Evolutionary conservation across 2,113 vertebrate species (phyloP).

Genomic region (Sphaerodactylus townsendi): DNA sequence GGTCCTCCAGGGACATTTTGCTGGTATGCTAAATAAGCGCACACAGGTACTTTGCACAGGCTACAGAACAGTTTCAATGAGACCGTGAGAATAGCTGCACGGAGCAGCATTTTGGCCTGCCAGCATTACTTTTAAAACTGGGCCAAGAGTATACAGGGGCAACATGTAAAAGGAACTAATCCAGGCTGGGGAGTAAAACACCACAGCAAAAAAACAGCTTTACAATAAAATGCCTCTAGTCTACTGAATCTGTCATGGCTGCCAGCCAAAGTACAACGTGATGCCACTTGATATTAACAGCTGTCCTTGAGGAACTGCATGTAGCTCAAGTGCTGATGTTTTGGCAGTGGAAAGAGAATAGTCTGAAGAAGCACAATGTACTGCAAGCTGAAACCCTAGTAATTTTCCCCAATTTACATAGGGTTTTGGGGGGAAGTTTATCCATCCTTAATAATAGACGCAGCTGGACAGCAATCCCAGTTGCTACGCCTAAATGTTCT

Average conservation of each 20-base stretch:
- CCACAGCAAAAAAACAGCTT: background rate
- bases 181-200: background rate
- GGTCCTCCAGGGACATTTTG: no score
- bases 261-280: background rate
- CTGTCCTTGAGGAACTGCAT: constrained; percentile 36
- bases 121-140: no score
- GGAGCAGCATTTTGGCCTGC: no score
- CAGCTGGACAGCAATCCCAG: constrained; percentile 10
- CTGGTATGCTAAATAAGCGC: no score
- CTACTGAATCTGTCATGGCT: constrained; percentile 15
- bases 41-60: no score
- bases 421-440: background rate
- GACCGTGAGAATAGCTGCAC: no score
- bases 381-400: background rate
- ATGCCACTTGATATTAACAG: constrained; percentile 31
- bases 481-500: constrained; percentile 32
- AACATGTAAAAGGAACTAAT: constrained; percentile 27
- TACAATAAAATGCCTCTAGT: constrained; percentile 30
- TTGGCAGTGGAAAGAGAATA: background rate
- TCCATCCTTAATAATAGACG: constrained; percentile 12
- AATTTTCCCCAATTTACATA: background rate
- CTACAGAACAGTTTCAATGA: no score
- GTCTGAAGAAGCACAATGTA: constrained; percentile 5
- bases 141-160: constrained; percentile 1
- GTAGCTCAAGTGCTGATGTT: constrained; percentile 13